Base-by-base conservation (phyloP, 2,888 invertebrate species). In the Phasia obesa region DNA sequence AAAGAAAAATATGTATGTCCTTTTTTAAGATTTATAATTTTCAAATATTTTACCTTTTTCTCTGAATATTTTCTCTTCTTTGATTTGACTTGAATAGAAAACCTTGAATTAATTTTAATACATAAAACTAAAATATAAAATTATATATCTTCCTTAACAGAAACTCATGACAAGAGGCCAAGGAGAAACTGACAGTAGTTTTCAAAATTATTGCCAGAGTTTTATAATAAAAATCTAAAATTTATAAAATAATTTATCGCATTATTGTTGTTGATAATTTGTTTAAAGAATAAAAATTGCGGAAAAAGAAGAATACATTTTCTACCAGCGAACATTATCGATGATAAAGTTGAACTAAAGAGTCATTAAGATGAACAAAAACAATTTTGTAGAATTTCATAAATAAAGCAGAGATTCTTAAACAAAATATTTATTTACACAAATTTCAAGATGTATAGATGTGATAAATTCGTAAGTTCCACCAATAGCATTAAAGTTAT, bases 131-230 rank as follows among this genome's bases (percentile, higher is more conserved):
- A 9, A 31, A 4, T n/a, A n/a, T n/a, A n/a, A 31, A 31, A 31
- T 27, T 49, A 4, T 19, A 15, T 49, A 21, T 51, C 27, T 13
- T 4, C n/a, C 7, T 11, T 4, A 55, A 55, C n/a, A 13, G 17
- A 27, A 27, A 47, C 19, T 17, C 17, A 17, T 17, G 7, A 17
- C 6, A 3, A 42, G 35, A 3, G 6, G 27, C 27, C 27, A 27
- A 3, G 27, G 6, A 4, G 27, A 27, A 27, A 27, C 3, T 6
- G 27, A 27, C 13, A 71, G 13, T 17, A 53, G 13, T 27, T 17
- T 65, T 44, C 19, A 60, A 44, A 59, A 38, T 57, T 60, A 27
- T 74, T 74, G 55, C 53, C 47, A 67, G 69, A 80, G 74, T 74
- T 69, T 79, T 4, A 17, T 42, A 53, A 62, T 47, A 74, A 80